Evolutionary conservation across 2,113 vertebrate genomes (phyloP).

Genomic region (Symphodus melops): DNA sequence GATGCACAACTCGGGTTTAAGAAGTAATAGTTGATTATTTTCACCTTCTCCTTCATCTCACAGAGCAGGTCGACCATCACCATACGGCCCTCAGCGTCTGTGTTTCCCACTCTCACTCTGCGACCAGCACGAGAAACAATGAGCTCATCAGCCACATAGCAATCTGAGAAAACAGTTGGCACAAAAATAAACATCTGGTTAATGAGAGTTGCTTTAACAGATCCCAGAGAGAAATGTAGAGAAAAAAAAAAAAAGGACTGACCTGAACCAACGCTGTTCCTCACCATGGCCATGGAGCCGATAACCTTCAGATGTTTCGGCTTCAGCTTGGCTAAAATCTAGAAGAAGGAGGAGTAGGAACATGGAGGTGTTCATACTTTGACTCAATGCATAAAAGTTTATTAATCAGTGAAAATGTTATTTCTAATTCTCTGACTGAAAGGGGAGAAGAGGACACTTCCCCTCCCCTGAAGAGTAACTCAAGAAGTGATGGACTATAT

Average conservation of each 20-base stretch:
- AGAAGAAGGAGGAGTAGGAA: not conserved
- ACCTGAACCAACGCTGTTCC: conserved; percentile 88
- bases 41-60: conserved; percentile 87
- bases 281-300: conserved; percentile 86
- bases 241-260: conserved; percentile 38
- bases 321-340: conserved; percentile 83
- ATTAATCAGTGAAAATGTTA: not conserved
- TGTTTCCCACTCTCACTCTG: conserved; percentile 86
- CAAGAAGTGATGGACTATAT: no score
- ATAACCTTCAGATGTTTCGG: conserved; percentile 83
- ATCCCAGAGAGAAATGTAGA: not conserved
- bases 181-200: not conserved
- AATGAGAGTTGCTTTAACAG: not conserved
- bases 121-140: conserved; percentile 82
- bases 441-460: no score
- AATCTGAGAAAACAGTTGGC: conserved; percentile 72
- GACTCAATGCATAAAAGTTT: no score
- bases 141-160: conserved; percentile 86
- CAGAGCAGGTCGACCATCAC: conserved; percentile 87
- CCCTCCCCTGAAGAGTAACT: no score
- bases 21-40: not conserved
- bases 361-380: no score
- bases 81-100: conserved; percentile 87
- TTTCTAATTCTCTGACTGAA: not conserved
- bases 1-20: not conserved